These are phyloP conservation scores for Natrix natrix DNA, from an alignment of 2,797 vertebrate genomes.

Conservation along the genomic window DNA sequence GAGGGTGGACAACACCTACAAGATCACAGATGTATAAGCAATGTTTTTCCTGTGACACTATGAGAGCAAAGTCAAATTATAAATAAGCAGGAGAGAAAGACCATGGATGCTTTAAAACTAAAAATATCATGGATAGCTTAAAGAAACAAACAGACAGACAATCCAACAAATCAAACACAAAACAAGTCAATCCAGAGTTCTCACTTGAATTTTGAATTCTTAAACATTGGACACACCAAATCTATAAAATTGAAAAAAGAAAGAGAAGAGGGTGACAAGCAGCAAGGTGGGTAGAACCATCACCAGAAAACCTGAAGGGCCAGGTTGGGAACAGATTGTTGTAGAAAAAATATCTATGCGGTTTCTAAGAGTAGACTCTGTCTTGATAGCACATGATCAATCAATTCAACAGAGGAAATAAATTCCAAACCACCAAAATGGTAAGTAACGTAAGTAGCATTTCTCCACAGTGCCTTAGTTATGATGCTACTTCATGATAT, in stretches of 20 bases:
- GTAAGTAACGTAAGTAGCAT: neutral
- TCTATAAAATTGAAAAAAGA: neutral
- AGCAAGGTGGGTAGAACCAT: neutral
- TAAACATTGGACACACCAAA: neutral
- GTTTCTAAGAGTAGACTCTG: neutral
- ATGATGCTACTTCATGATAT: neutral
- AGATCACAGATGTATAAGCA: neutral
- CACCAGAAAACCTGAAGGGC: neutral
- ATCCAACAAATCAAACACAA: neutral
- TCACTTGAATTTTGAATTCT: neutral
- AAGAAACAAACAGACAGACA: neutral
- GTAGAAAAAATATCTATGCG: neutral
- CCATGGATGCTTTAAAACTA: neutral
- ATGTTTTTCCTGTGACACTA: neutral
- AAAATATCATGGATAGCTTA: neutral
- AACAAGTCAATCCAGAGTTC: neutral
- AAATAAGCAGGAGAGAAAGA: neutral
- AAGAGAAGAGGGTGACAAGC: neutral
- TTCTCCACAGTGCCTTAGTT: neutral
- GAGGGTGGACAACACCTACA: neutral
- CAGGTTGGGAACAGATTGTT: neutral
- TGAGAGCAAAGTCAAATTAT: neutral
- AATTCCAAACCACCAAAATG: neutral
- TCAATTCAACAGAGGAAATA: neutral
- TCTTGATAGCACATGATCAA: neutral